Base-by-base conservation (phyloP, 1,140 invertebrate species). In the Leptinotarsa undecemlineata region DNA sequence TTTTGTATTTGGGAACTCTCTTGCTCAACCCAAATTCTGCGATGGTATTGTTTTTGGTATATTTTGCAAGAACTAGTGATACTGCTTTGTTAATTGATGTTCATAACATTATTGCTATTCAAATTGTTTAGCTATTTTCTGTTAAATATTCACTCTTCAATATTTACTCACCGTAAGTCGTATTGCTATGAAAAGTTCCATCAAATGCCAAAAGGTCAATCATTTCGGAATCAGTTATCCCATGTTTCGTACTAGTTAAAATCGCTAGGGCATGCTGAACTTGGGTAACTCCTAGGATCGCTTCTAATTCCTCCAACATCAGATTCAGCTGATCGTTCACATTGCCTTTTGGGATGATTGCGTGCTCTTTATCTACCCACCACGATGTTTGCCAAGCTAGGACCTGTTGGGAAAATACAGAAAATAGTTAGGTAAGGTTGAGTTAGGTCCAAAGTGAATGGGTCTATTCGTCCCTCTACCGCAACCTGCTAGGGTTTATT, bases 201-300 rank as follows among this genome's bases (percentile, higher is more conserved):
- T 93, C 91, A 74, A 90, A 88, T 1, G 92, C 91, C 42, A 94
- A 79, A 19, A 94, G 84, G 84, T 94, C 93, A 76, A 93, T 84
- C 83, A 94, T 90, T 85, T 94, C 93, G 5, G 90, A 90, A 79
- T 92, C 90, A 15, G 90, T 89, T n/a, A 94, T 84, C 0, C 93
- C 93, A 79, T 90, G 88, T 57, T 91, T 88, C 5, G 92, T 88
- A 6, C 90, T 90, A 2, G 91, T 90, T 19, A 94, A 86, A 51
- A 93, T 86, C 1, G 91, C 90, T n/a, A 94, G 84, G 14, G 86
- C 89, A 86, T 83, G 87, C 81, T 86, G 84, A 11, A 87, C 82
- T 87, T 88, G 82, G 62, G 89, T 87, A 71, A 88, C 88, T 0
- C 91, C 92, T 62, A 93, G 85, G 19, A 90, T 90, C 14, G 86